Conservation (phyloP, 2,113 vertebrate genomes). For the Otus sunia region DNA sequence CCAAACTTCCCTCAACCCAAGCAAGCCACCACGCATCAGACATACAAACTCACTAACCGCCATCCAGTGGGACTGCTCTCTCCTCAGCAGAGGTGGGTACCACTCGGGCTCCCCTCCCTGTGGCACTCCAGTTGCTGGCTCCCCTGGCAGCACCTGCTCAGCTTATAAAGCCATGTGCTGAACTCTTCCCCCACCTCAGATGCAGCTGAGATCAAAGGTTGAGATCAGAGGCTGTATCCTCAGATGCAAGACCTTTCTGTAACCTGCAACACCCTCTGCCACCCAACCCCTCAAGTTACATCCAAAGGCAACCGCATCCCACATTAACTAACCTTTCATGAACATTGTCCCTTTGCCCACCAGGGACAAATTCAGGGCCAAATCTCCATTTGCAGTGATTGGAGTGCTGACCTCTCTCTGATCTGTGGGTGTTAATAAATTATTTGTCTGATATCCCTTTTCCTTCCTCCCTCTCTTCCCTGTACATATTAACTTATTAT, state of each 20-base stretch:
- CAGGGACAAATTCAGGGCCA: not conserved
- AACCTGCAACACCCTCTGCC: not conserved
- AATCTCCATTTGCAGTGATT: not conserved
- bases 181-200: not conserved
- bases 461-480: not conserved
- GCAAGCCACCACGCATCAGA: not conserved
- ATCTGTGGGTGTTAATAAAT: not conserved
- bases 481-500: conserved; percentile 28
- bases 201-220: conserved; percentile 22
- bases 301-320: not conserved
- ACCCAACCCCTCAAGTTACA: not conserved
- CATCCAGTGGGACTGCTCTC: not conserved
- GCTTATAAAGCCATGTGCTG: conserved; percentile 21
- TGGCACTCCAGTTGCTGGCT: not conserved
- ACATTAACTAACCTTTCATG: not conserved
- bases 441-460: not conserved
- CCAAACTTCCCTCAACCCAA: not conserved
- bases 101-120: accelerated
- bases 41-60: not conserved
- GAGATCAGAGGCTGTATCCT: not conserved
- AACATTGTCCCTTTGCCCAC: not conserved
- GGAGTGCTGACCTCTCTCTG: not conserved
- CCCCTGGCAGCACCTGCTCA: not conserved
- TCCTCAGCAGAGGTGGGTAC: not conserved
- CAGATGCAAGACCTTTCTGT: not conserved